Evolutionary conservation across 2,888 invertebrate genomes (phyloP), one percentile per base, ranked within the genome.

Genomic region (Exocentrus adspersus): DNA sequence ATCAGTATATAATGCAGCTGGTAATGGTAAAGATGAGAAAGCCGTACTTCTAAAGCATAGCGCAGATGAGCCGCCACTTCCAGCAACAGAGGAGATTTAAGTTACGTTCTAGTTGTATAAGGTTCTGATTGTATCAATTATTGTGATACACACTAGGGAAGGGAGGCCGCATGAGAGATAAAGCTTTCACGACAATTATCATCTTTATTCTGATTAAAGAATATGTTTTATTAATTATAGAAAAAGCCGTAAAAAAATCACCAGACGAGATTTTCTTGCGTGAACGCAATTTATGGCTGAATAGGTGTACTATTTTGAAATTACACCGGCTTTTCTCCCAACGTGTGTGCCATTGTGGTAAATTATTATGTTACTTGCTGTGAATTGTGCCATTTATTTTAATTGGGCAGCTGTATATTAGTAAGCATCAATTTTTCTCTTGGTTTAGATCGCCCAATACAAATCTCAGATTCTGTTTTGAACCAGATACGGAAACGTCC

Each of bases 1-100:
- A 77, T 92, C 91, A 52, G 89, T 93, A 85, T 93, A 92, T 82
- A 86, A 83, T 68, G 80, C 81, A 41, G 76, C 78, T 58, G 83
- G 77, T 6, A 80, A 78, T 65, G 83, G 78, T 10, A 83, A 79
- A 12, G 85, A 80, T 4, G 87, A 87, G 69, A 87, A 87, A 76
- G 83, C 87, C 52, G 85, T 87, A 62, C 85, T 86, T 2, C 75
- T 87, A 61, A 75, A 87, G 57, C 86, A 87, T 72, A 84, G 85
- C 67, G 79, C 81, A 17, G 84, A 85, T 61, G 86, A 86, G 64
- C 85, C 86, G 71, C 80, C 82, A 62, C 78, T 79, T 12, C 75
- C 78, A 10, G 68, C 75, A 28, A 76, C 76, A 19, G 81, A 81
- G 69, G 81, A 81, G 67, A 67, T 77, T 57, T 80, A n/a, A n/a